Evolutionary conservation across 2,797 vertebrate genomes (phyloP), one percentile per base, ranked within the genome.

Genomic region (Linurgus olivaceus): DNA sequence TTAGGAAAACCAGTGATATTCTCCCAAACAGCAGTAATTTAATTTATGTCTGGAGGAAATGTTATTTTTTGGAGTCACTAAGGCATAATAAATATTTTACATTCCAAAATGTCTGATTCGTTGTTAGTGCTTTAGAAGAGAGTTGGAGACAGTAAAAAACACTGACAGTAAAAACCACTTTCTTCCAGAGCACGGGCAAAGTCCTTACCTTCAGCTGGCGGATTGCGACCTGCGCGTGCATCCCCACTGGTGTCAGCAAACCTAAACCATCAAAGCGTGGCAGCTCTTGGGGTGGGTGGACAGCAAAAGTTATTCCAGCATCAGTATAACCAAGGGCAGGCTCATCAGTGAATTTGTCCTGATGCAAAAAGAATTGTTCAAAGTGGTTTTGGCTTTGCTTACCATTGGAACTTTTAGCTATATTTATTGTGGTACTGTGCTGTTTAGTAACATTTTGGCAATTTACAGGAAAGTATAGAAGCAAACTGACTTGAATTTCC

Each of bases 231-330:
- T 95, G 88, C 2, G 98, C 67, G 0, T 98, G 98, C 82, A 25
- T 98, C 14, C 98, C 98, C 3, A 97, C 97, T 0, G 98, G 97
- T 13, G 97, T 96, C 16, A 95, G 81, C 48, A 98, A 84, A 25
- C 98, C 98, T 45, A 98, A 68, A 16, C 98, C 98, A 79, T 98
- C 98, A 66, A 98, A 98, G 44, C 95, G 97, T 7, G 98, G 98
- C 45, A 95, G 88, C 47, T 95, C 96, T 72, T 95, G 90, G 8
- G 98, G 97, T 15, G 98, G 97, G 42, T 98, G 98, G 85, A 98
- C 97, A 45, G 93, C 97, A 55, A 98, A 98, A 75, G 92, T 96
- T 88, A 98, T 97, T 17, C 98, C 98, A 83, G 97, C 95, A 52
- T 98, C 98, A 48, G 88, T 90, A 48, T 92, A 98, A 52, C 97